Base-by-base conservation (phyloP, 2,888 invertebrate species). In the Drosophila suboccidentalis region DNA sequence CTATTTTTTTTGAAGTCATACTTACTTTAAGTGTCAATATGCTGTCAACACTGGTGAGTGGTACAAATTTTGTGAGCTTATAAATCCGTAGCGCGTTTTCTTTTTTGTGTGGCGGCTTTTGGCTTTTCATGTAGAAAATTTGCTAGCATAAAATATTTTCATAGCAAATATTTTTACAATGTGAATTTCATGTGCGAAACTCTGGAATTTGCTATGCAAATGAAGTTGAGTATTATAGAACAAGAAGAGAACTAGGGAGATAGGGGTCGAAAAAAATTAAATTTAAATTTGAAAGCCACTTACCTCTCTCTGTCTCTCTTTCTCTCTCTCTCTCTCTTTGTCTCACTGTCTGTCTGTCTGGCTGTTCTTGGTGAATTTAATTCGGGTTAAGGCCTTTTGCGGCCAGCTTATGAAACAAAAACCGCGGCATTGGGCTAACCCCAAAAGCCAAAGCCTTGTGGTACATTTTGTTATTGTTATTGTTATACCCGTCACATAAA, bases 131-230 rank as follows among this genome's bases (percentile, higher is more conserved):
- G 46, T 66, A 57, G 26, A 41, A 43, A 67, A 66, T 62, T 53
- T 64, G 66, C 55, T 41, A 46, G 34, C 57, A 38, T 39, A 63
- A 75, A 77, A 77, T 77, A 68, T 75, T 78, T 78, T 47, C 59
- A 39, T 51, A 68, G 55, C 71, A 82, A 84, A 82, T 82, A 81
- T 84, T 84, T 75, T 59, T 59, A 67, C 59, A 71, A 74, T 75
- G 68, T 41, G 60, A 67, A 62, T 74, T 65, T 50, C 64, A 69
- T 69, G 59, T 76, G 69, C 62, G 77, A 58, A 62, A 46, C 53
- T 36, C 55, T 47, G 77, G 78, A 80, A 87, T 87, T 87, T 78
- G 26, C 72, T 66, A 77, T 87, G 82, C 87, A 83, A 85, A 83
- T 85, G 70, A 70, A 38, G 13, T 1, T 4, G 13, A 61, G 66